Evolutionary conservation across 2,888 invertebrate species (phyloP).

Genomic region (Pecten maximus): DNA sequence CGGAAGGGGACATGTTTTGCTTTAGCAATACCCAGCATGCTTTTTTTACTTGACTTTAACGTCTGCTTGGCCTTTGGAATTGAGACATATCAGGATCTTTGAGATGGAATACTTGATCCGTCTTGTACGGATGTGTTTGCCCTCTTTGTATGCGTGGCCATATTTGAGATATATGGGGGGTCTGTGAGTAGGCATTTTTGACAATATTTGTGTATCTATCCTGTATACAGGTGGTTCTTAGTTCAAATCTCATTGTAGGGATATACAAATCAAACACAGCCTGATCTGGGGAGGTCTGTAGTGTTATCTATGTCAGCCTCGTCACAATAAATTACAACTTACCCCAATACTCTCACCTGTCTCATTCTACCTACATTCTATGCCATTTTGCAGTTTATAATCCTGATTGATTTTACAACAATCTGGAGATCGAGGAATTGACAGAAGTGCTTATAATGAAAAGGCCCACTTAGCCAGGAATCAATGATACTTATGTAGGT

Average conservation of each 20-base stretch:
- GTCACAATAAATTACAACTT: neutral
- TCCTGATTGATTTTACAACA: neutral
- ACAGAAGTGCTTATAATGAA: conserved; percentile 3
- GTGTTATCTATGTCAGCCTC: neutral
- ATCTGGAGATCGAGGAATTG: neutral
- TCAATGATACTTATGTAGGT: neutral
- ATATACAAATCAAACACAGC: neutral
- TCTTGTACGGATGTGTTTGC: too few species aligned
- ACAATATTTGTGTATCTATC: neutral
- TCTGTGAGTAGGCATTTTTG: neutral
- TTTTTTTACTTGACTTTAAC: too few species aligned
- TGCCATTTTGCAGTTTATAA: conserved; percentile 4
- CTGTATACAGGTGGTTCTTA: neutral
- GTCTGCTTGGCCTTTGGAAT: too few species aligned
- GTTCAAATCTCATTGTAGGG: neutral
- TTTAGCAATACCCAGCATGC: too few species aligned
- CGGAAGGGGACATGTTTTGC: too few species aligned
- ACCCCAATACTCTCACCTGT: neutral
- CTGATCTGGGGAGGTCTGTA: neutral
- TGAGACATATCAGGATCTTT: too few species aligned
- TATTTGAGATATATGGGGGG: too few species aligned
- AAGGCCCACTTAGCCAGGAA: neutral
- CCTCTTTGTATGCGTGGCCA: too few species aligned
- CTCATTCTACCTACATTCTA: neutral
- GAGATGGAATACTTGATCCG: too few species aligned